Conservation (phyloP, 2,888 invertebrate genomes). For the Pemphredon lugubris region DNA sequence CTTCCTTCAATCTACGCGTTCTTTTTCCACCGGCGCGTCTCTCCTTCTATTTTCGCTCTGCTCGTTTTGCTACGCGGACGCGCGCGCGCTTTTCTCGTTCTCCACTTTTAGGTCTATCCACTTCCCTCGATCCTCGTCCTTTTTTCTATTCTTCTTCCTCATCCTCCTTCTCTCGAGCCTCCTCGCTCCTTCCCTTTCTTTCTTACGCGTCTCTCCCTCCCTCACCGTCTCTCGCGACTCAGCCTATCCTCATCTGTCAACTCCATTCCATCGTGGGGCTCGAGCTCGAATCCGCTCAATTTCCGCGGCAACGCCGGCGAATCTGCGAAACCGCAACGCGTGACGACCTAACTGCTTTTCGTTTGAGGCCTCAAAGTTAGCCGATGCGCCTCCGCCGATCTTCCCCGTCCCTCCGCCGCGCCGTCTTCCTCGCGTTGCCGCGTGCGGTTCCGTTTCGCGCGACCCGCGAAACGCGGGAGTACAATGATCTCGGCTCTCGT, state of each 20-base stretch:
- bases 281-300: conserved; percentile 69
- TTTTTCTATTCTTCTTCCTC: not conserved
- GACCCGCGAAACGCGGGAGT: conserved; percentile 42
- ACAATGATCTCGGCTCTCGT: conserved; percentile 14
- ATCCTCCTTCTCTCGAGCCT: conserved; percentile 8
- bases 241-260: conserved; percentile 53
- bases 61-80: too few relatives aligned
- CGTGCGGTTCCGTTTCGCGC: conserved; percentile 47
- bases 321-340: conserved; percentile 78
- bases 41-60: conserved; percentile 9
- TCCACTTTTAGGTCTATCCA: too few relatives aligned
- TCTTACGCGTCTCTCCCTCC: not conserved
- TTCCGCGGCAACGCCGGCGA: conserved; percentile 70
- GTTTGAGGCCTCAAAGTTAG: conserved; percentile 62
- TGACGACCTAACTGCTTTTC: conserved; percentile 80
- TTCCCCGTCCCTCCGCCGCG: conserved; percentile 10
- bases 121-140: not conserved
- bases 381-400: conserved; percentile 15
- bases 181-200: not conserved
- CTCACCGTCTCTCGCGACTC: conserved; percentile 1
- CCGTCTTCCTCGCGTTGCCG: conserved; percentile 30
- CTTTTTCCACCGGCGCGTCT: not conserved
- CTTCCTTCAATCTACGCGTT: not conserved
- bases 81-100: too few relatives aligned
- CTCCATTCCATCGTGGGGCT: conserved; percentile 35